Conservation (phyloP, 2,888 invertebrate genomes). For the Andrena flavipes region DNA sequence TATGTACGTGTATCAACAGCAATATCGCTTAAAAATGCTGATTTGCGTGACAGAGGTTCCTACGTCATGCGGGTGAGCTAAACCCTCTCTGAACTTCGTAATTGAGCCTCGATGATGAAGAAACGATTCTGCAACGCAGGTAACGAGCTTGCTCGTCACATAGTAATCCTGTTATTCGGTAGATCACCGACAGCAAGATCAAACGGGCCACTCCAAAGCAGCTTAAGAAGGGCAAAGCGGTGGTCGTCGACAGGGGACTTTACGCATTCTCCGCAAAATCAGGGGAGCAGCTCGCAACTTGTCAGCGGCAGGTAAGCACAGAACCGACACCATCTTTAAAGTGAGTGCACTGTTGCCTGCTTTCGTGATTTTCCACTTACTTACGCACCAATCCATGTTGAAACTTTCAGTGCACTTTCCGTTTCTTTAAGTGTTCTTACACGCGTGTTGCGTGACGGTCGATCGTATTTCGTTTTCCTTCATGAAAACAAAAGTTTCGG, state of each 20-base stretch:
- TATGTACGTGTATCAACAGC: too few relatives aligned
- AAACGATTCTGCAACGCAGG: slow-evolving; percentile 19
- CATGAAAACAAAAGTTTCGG: neutral
- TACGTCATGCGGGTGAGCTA: neutral
- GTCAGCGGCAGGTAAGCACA: slow-evolving; percentile 85
- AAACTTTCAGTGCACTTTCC: slow-evolving; percentile 29
- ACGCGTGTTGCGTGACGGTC: slow-evolving; percentile 6
- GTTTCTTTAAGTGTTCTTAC: slow-evolving; percentile 23
- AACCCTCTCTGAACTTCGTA: neutral
- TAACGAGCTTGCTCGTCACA: slow-evolving; percentile 36
- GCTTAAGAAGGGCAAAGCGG: slow-evolving; percentile 88
- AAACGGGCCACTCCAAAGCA: slow-evolving; percentile 86
- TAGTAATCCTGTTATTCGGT: slow-evolving; percentile 56
- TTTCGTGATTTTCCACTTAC: slow-evolving; percentile 49
- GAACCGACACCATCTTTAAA: slow-evolving; percentile 53
- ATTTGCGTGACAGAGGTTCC: neutral
- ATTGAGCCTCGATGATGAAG: slow-evolving; percentile 3
- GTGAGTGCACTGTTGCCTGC: slow-evolving; percentile 44
- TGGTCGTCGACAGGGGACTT: slow-evolving; percentile 95
- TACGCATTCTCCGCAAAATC: slow-evolving; percentile 86
- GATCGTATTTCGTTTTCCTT: slow-evolving; percentile 1
- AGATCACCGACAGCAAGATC: slow-evolving; percentile 88
- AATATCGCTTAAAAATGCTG: too few relatives aligned
- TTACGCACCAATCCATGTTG: slow-evolving; percentile 22
- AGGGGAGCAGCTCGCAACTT: slow-evolving; percentile 81